Evolutionary conservation across 2,797 vertebrate species (phyloP).

Genomic region (Ptychobarbus kaznakovi): DNA sequence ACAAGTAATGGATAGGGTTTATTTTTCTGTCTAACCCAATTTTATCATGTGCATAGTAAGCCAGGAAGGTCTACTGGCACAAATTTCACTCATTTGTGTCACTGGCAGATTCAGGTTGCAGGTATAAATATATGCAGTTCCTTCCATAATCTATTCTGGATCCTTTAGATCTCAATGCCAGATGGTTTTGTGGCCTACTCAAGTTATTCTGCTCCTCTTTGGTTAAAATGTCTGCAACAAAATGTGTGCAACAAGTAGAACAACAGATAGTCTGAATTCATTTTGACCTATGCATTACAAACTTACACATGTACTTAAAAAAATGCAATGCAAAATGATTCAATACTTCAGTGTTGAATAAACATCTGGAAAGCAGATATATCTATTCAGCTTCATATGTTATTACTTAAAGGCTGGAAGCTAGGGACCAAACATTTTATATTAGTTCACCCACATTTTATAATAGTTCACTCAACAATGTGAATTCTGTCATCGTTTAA

Average conservation of each 20-base stretch:
- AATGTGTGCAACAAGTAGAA: conserved; percentile 33
- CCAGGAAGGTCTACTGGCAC: conserved; percentile 65
- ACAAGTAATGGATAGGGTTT: conserved; percentile 69
- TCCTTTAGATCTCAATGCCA: conserved; percentile 24
- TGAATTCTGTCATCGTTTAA: neutral
- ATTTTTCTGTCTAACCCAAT: conserved; percentile 71
- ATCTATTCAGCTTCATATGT: conserved; percentile 1
- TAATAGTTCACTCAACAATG: neutral
- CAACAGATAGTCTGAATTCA: conserved; percentile 13
- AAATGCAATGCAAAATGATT: conserved; percentile 4
- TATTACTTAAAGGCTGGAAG: conserved; percentile 1
- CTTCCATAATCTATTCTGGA: conserved; percentile 49
- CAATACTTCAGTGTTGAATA: neutral
- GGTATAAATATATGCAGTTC: conserved; percentile 46
- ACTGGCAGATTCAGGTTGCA: conserved; percentile 48
- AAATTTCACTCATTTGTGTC: conserved; percentile 54
- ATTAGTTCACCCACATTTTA: conserved; percentile 5
- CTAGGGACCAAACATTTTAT: conserved; percentile 13
- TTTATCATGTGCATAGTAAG: conserved; percentile 66
- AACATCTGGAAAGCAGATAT: conserved; percentile 28
- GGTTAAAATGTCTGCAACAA: conserved; percentile 23
- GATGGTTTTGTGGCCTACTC: conserved; percentile 42
- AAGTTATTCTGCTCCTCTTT: conserved; percentile 29
- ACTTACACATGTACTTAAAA: neutral
- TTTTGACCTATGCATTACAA: conserved; percentile 6